phyloP scores from a whole-genome alignment of 2,888 invertebrate genomes.

The Hydropsyche betteni region DNA sequence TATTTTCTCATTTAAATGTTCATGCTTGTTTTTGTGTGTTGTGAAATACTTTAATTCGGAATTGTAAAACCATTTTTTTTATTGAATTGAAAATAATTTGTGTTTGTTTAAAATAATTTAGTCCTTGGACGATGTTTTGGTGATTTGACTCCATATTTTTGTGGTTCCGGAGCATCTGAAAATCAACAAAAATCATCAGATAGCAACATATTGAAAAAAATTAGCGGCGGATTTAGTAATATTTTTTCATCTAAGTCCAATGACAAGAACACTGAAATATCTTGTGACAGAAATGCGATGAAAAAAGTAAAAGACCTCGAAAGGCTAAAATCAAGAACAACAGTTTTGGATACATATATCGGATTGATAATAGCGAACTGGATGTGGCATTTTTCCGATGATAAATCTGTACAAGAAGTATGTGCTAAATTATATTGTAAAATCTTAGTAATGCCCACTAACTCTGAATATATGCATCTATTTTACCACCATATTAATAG shows the following conservation, averaged over 20 bases:
- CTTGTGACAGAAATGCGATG: constrained; percentile 10
- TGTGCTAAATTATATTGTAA: not conserved
- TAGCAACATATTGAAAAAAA: constrained; percentile 34
- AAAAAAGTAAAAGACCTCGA: constrained; percentile 52
- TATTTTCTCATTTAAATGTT: too few species aligned
- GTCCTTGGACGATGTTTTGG: constrained; percentile 66
- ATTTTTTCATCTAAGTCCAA: not conserved
- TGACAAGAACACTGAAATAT: not conserved
- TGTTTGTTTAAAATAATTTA: constrained; percentile 52
- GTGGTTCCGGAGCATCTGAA: constrained; percentile 40
- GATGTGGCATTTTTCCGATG: constrained; percentile 61
- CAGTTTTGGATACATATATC: constrained; percentile 62
- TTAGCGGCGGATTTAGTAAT: constrained; percentile 53
- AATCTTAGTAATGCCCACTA: not conserved
- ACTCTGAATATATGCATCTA: constrained; percentile 3
- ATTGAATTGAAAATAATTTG: constrained; percentile 12
- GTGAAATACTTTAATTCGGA: too few species aligned
- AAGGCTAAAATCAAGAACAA: constrained; percentile 59
- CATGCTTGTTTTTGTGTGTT: too few species aligned
- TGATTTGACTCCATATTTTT: constrained; percentile 61
- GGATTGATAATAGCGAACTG: constrained; percentile 64
- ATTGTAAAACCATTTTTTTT: not conserved
- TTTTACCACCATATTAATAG: not conserved
- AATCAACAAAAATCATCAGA: not conserved
- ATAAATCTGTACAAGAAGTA: constrained; percentile 54